Evolutionary conservation across 2,888 invertebrate genomes (phyloP).

Genomic region (Minunthozetes semirufus): DNA sequence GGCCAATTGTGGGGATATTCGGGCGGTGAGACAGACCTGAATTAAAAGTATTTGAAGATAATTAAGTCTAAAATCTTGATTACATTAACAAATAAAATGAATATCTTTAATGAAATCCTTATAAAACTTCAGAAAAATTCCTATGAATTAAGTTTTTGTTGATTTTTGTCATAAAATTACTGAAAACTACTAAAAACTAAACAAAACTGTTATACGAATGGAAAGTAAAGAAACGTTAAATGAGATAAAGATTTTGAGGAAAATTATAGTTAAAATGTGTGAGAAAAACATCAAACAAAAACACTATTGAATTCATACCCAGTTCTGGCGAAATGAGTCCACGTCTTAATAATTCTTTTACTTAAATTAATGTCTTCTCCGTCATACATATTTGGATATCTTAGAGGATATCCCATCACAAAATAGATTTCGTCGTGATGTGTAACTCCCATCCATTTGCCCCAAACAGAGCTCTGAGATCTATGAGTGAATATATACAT

Average conservation of each 20-base stretch:
- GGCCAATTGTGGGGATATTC: neutral
- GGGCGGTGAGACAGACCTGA: neutral
- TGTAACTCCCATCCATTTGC: slow-evolving; percentile 90
- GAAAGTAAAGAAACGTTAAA: too few species aligned
- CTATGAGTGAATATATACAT: slow-evolving; percentile 37
- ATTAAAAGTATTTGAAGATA: neutral
- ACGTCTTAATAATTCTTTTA: slow-evolving; percentile 82
- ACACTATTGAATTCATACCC: slow-evolving; percentile 57
- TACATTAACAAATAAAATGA: neutral
- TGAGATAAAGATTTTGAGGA: neutral
- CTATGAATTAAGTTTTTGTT: neutral
- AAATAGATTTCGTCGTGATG: slow-evolving; percentile 92
- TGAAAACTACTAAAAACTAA: too few species aligned
- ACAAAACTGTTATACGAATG: too few species aligned
- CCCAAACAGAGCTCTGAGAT: slow-evolving; percentile 59
- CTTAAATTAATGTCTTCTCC: slow-evolving; percentile 67
- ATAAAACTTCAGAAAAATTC: neutral
- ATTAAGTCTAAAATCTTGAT: neutral
- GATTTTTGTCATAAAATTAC: neutral
- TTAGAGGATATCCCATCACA: slow-evolving; percentile 83
- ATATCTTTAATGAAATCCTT: neutral
- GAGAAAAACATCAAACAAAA: neutral
- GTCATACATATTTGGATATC: slow-evolving; percentile 22
- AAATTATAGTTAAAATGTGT: neutral
- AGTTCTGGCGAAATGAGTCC: slow-evolving; percentile 91